Evolutionary conservation across 1,140 invertebrate species (phyloP).

Genomic region (Neodiprion fabricii): DNA sequence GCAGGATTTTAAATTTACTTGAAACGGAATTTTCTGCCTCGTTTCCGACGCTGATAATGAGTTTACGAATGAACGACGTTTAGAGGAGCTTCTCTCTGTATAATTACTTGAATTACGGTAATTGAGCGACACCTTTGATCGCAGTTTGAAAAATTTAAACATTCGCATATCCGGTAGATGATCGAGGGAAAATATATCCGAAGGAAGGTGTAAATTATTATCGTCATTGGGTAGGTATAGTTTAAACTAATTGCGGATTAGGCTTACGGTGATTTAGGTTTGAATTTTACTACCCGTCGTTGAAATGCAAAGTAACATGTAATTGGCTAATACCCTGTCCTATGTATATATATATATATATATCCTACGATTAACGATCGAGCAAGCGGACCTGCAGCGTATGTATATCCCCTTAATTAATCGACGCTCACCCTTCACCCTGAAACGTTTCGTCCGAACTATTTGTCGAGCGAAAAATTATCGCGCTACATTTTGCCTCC

Average conservation of each 20-base stretch:
- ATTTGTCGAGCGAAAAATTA: neutral
- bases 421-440: neutral
- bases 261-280: neutral
- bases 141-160: too few species aligned
- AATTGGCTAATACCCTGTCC: neutral
- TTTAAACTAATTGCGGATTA: neutral
- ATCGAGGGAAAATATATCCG: neutral
- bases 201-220: neutral
- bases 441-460: neutral
- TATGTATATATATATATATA: too few species aligned
- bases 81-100: too few species aligned
- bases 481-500: too few species aligned
- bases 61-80: too few species aligned
- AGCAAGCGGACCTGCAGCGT: neutral
- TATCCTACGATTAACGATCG: neutral
- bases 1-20: too few species aligned
- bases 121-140: neutral
- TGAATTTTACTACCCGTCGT: neutral
- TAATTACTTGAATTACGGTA: neutral
- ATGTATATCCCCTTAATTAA: neutral
- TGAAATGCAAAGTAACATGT: neutral
- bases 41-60: too few species aligned
- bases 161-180: too few species aligned
- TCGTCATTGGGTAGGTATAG: neutral
- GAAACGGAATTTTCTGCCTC: too few species aligned